Base-by-base conservation (phyloP, 2,113 vertebrate species). In the Melanostigma gelatinosum region DNA sequence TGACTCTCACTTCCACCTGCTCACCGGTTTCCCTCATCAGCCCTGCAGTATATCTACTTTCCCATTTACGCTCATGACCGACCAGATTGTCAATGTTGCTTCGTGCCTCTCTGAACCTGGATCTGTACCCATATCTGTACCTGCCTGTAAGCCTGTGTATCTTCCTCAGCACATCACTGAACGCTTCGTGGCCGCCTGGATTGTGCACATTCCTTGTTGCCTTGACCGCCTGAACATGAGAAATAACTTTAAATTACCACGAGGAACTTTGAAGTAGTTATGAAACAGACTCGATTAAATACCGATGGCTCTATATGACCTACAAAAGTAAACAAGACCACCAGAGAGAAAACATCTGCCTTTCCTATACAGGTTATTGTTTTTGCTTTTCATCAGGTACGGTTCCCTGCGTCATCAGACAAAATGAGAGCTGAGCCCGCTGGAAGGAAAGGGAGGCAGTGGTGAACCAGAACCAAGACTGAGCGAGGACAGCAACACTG, bases 1-100 rank as follows among this genome's bases (percentile, higher is more conserved):
- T 38, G 34, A 38, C 62, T 48, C 65, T 32, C 27, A 29, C 44
- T 50, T 32, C 44, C 65, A 67, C 65, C 64, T 66, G 64, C 64
- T 48, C 64, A 29, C 42, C 3, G 18, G 4, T 20, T 67, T 20
- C 11, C 62, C 38, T 24, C n/a, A 15, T 32, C 16, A 46, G 42
- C 42, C 27, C 65, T 67, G 42, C 16, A 20, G 65, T 67, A 12
- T 11, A 32, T 32, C 48, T 29, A 48, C 44, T 50, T 18, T 18
- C 24, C 42, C n/a, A 44, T 66, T 46, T 66, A 15, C 64, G 29
- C 15, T 46, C 8, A 10, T 24, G 29, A 8, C n/a, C 8, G 8
- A 16, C n/a, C 24, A 46, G 64, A 66, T 46, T 20, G 64, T 48
- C 22, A 42, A 42, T 42, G 11, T 20, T 42, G 20, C 36, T 40